Percentiles rank a stretch among this genome's conserved stretches.
phyloP scores from a whole-genome alignment of 2,113 vertebrate genomes.

The Neodon shergylaensis region DNA sequence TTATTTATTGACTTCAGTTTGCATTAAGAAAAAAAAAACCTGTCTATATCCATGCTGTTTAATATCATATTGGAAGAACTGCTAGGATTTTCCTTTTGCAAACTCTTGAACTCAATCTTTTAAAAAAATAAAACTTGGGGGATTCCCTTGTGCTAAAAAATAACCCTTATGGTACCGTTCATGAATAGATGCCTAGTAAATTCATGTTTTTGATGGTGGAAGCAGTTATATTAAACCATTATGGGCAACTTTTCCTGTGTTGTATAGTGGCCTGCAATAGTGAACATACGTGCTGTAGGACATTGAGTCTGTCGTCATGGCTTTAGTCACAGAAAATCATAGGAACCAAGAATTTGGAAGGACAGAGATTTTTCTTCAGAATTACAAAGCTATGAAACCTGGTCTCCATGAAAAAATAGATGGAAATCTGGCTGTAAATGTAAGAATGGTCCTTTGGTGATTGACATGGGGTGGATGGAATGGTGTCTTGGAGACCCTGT shows the following conservation, averaged over 20 bases:
- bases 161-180: not conserved
- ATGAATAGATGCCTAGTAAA: not conserved
- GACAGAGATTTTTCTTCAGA: not conserved
- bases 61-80: not conserved
- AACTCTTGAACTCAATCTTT: constrained; percentile 7
- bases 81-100: not conserved
- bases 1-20: not conserved
- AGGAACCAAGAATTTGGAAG: constrained; percentile 35
- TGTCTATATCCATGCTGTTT: constrained; percentile 2
- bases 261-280: not conserved
- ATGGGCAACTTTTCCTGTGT: not conserved
- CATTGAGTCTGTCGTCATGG: not conserved
- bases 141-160: not conserved
- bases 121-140: not conserved
- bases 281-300: not conserved
- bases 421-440: not conserved
- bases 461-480: not conserved
- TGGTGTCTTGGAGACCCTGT: not conserved
- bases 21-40: not conserved
- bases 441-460: not conserved
- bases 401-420: not conserved
- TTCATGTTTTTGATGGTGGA: not conserved
- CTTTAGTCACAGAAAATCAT: not conserved
- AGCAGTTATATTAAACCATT: not conserved
- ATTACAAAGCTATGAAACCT: not conserved